Base-by-base conservation (phyloP, 2,888 invertebrate species). In the Celastrina argiolus region DNA sequence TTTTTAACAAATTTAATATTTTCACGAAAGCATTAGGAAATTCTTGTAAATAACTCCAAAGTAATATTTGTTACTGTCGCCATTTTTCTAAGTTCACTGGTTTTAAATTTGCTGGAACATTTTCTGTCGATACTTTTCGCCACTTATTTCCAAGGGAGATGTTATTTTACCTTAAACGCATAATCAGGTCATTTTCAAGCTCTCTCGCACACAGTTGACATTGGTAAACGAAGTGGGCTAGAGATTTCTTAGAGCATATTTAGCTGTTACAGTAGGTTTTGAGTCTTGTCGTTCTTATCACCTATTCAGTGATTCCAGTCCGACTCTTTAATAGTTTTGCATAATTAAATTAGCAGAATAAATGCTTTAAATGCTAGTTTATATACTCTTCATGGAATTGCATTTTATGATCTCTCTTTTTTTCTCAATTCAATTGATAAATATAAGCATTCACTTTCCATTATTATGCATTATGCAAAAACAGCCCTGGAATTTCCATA, bases 161-260 rank as follows among this genome's bases (percentile, higher is more conserved):
- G 51, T 51, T 39, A 12, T 59, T 61, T 36, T 39, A 36, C 39
- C 12, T 10, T 59, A 18, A 34, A 31, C 16, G 31, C 31, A 58
- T 31, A 58, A 59, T 39, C 39, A 61, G 61, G 36, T 61, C 61
- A 36, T 61, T 61, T 36, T 18, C 59, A 59, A 34, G 31, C 61
- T 61, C 18, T 18, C 18, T 61, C 36, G 61, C 61, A 39, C 34
- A 18, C 18, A 36, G 36, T 61, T 22, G 39, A 36, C 36, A 58
- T 61, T 26, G 22, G 61, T 22, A 39, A 14, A 61, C 36, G 36
- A 22, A 39, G 61, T 61, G 61, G 36, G 18, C 31, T 31, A 28
- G n/a, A 58, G 56, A 28, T 58, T 58, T 58, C 51, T 22, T 58
- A 7, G 56, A 31, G 56, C 56, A 31, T 58, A 31, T 58, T 58